A percentile compares a stretch with the other conserved stretches of the same genome.
These are phyloP conservation scores for Cirrhinus mrigala DNA, from an alignment of 2,797 vertebrate genomes.

Conservation along the genomic window DNA sequence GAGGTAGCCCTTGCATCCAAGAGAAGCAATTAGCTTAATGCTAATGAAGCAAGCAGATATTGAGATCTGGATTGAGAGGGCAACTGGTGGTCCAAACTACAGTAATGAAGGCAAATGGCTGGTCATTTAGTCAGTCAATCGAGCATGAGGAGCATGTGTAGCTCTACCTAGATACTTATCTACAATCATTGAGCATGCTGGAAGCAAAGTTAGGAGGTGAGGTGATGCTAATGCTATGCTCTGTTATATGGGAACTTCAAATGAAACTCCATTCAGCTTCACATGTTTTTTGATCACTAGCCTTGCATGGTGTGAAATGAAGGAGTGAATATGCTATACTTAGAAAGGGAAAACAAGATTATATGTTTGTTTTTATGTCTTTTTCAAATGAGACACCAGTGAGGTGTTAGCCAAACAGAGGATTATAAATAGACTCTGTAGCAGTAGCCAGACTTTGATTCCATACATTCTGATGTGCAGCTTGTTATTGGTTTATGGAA, in stretches of 20 bases:
- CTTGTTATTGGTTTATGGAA: slow-evolving; percentile 48
- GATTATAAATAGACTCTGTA: slow-evolving; percentile 48
- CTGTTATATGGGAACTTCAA: slow-evolving; percentile 12
- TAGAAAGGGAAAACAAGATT: slow-evolving; percentile 34
- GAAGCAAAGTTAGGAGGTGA: slow-evolving; percentile 51
- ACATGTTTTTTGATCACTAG: slow-evolving; percentile 39
- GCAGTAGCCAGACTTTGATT: slow-evolving; percentile 46
- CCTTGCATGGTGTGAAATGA: slow-evolving; percentile 32
- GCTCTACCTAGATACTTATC: slow-evolving; percentile 80
- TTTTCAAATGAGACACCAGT: slow-evolving; percentile 50
- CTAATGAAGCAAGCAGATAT: slow-evolving; percentile 73
- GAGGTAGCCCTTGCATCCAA: slow-evolving; percentile 45
- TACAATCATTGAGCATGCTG: slow-evolving; percentile 73
- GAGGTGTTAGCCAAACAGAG: slow-evolving; percentile 18
- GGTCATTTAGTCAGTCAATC: slow-evolving; percentile 76
- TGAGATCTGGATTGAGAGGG: slow-evolving; percentile 68
- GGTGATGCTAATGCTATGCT: slow-evolving; percentile 24
- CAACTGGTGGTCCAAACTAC: slow-evolving; percentile 67
- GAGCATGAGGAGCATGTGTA: slow-evolving; percentile 71
- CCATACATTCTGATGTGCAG: slow-evolving; percentile 40
- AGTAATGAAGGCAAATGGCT: slow-evolving; percentile 74
- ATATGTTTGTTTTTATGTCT: slow-evolving; percentile 51
- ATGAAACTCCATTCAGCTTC: slow-evolving; percentile 40
- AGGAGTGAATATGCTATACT: slow-evolving; percentile 31
- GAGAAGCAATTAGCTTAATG: slow-evolving; percentile 78